These are phyloP conservation scores for Monodelphis domestica DNA, from an alignment of 2,797 vertebrate genomes.

Conservation along the genomic window DNA sequence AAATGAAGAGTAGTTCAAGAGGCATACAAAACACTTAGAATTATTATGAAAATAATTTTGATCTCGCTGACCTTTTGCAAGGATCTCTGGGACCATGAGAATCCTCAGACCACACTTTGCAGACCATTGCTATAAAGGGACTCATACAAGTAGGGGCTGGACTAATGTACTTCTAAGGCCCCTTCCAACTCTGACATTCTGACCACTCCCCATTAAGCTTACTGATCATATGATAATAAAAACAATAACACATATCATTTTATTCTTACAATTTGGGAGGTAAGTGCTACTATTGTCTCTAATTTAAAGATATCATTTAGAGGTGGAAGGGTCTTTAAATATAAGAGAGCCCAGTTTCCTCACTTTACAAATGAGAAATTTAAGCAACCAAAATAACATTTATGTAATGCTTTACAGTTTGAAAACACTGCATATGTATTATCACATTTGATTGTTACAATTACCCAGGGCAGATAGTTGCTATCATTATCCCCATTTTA, in stretches of 20 bases:
- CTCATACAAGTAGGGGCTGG: background rate
- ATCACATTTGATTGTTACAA: background rate
- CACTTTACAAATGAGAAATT: background rate
- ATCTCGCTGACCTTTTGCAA: background rate
- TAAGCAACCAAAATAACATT: background rate
- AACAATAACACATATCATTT: background rate
- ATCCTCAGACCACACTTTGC: background rate
- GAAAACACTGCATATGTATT: background rate
- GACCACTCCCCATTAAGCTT: background rate
- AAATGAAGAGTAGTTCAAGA: background rate
- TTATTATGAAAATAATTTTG: background rate
- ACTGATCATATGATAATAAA: no score
- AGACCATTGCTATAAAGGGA: background rate
- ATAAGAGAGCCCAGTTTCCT: background rate
- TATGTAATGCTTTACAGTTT: background rate
- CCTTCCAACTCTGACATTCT: background rate
- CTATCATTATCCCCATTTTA: background rate
- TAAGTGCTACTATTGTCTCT: background rate
- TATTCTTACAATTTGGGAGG: background rate
- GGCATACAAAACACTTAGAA: background rate
- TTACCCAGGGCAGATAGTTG: no score
- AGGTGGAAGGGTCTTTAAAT: background rate
- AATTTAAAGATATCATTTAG: background rate
- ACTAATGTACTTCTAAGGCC: background rate
- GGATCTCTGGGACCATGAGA: background rate